Evolutionary conservation across 30 jellyfish, hydroid and myxozoan genomes (phyloP), one percentile per base, ranked within the genome.

Genomic region (Haliclystus octoradiatus): DNA sequence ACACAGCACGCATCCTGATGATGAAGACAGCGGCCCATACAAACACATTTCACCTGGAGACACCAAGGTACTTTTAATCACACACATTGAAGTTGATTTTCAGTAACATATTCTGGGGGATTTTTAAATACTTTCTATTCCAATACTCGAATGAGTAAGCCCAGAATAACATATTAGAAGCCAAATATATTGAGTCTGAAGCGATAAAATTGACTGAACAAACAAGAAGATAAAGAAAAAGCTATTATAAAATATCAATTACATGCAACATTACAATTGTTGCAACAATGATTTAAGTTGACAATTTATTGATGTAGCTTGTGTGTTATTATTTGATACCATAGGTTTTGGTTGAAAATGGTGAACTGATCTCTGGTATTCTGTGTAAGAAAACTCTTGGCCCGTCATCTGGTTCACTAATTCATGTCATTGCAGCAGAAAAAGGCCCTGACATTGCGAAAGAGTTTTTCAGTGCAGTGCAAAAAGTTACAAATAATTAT

Each of bases 1-100:
- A 3, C 99, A 92, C 87, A 72, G 94, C 47, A 71, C 99, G 28
- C 99, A 92, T 80, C 99, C 99, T 22, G 99, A 92, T 74, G 95
- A 80, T 61, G 99, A 92, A 72, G 92, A 84, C 64, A 74, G 71
- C 31, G 95, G 96, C 7, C 93, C 93, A 0, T 83, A 82, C 75
- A 74, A 84, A 31, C 94, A 83, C 47, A 75, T 84, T 26, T 92
- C 99, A 5, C 99, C 99, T 33, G 99, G 99, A 14, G 99, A 92
- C 51, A 92, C 99, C 7, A 83, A 79, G 93, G 97, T 81, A 34
- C 62, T 49, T 13, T 47, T n/a, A n/a, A n/a, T n/a, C n/a, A n/a
- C n/a, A n/a, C n/a, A n/a, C n/a, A n/a, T n/a, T n/a, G n/a, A n/a
- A n/a, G n/a, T n/a, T n/a, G n/a, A n/a, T n/a, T n/a, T n/a, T n/a